Evolutionary conservation across 1,140 invertebrate genomes (phyloP).

Genomic region (Aphelenchoides fujianensis): DNA sequence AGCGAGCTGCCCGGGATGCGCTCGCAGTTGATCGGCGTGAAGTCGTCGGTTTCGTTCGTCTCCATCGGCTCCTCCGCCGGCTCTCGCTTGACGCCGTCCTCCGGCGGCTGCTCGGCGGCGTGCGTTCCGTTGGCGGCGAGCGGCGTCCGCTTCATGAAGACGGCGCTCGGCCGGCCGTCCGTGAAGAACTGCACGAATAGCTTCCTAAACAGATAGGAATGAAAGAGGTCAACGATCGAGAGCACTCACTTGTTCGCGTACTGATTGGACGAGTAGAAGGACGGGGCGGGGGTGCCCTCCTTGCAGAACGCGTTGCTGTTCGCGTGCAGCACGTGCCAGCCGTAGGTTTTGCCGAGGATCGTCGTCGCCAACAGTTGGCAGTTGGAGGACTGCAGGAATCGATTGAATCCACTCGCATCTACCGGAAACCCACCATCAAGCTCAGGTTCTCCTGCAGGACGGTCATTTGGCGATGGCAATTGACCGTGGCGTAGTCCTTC

Average conservation of each 20-base stretch:
- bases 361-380: conserved; percentile 29
- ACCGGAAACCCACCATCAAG: conserved; percentile 29
- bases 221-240: conserved; percentile 5
- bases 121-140: neutral
- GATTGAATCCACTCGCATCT: neutral
- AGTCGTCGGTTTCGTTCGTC: conserved; percentile 25
- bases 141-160: conserved; percentile 30
- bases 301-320: conserved; percentile 48
- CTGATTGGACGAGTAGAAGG: conserved; percentile 48
- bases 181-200: conserved; percentile 50
- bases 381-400: conserved; percentile 42
- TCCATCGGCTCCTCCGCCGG: no score
- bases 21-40: conserved; percentile 32
- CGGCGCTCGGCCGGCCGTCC: conserved; percentile 14
- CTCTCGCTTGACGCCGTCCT: no score
- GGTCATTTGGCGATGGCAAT: conserved; percentile 39
- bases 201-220: conserved; percentile 33
- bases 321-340: conserved; percentile 48
- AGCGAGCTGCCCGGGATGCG: conserved; percentile 39
- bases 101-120: conserved; percentile 1
- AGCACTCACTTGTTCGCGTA: conserved; percentile 40
- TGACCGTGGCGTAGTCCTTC: conserved; percentile 38
- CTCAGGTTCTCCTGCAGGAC: conserved; percentile 23
- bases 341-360: conserved; percentile 22
- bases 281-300: conserved; percentile 41